A percentile compares a stretch with the other conserved stretches of the same genome.
These are phyloP conservation scores for Brachypteracias leptosomus DNA, from an alignment of 2,113 vertebrate genomes.

Conservation along the genomic window DNA sequence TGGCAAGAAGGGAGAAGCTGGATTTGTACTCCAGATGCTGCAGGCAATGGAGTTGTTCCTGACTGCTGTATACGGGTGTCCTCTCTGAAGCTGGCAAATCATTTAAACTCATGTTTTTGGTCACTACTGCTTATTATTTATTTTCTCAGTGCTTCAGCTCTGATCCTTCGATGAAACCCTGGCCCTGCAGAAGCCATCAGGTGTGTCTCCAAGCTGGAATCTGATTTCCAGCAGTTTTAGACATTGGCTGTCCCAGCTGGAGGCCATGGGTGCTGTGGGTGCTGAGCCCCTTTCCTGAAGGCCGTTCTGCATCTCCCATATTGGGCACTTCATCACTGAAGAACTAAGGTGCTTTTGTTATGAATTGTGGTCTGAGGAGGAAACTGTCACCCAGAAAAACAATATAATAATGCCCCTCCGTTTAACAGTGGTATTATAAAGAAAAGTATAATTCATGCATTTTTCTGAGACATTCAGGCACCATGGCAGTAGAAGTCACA, in stretches of 20 bases:
- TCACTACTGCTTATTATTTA: background rate
- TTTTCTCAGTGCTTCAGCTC: background rate
- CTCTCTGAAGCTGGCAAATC: background rate
- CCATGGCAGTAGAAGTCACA: background rate
- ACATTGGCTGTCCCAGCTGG: fast-evolving
- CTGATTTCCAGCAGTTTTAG: background rate
- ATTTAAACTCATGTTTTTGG: background rate
- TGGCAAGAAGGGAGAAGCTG: background rate
- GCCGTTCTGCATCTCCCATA: background rate
- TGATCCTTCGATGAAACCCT: background rate
- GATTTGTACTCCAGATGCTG: background rate
- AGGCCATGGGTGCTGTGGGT: background rate
- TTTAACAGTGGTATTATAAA: background rate
- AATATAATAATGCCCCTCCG: background rate
- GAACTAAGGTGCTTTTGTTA: background rate
- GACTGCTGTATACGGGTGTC: background rate
- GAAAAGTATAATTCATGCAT: background rate
- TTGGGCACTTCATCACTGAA: background rate
- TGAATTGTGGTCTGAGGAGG: background rate
- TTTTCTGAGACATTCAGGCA: background rate
- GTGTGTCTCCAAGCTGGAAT: background rate
- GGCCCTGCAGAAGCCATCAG: background rate
- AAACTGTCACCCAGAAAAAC: background rate
- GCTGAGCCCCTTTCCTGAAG: background rate
- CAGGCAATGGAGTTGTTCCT: background rate